Conservation (phyloP, 2,888 invertebrate species). For the Camptogramma bilineatum region DNA sequence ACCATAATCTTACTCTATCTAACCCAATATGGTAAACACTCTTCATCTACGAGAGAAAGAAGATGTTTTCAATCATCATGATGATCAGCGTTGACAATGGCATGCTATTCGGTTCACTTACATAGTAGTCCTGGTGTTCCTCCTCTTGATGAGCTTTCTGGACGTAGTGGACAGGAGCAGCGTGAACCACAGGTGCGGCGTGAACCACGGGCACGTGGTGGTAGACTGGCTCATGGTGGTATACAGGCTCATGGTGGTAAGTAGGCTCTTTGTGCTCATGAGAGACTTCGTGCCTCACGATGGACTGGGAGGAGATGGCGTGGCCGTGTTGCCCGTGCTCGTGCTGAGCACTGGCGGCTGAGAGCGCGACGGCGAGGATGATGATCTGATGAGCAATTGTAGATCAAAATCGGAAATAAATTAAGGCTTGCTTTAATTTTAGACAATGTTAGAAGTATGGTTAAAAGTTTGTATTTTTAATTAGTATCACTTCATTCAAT, state of each 20-base stretch:
- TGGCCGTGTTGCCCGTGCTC: slow-evolving; percentile 42
- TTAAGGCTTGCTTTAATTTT: no score
- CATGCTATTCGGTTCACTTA: slow-evolving; percentile 44
- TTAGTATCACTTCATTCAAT: no score
- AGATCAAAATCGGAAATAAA: neutral
- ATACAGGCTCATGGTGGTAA: slow-evolving; percentile 33
- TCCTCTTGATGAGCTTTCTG: slow-evolving; percentile 48
- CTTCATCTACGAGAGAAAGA: neutral
- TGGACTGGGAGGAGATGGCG: slow-evolving; percentile 55
- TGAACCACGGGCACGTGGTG: slow-evolving; percentile 42
- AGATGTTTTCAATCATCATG: neutral
- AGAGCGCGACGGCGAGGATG: slow-evolving; percentile 46
- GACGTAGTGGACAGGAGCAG: slow-evolving; percentile 36
- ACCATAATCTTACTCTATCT: neutral
- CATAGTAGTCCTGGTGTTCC: slow-evolving; percentile 62
- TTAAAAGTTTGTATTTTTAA: no score
- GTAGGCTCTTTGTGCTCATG: slow-evolving; percentile 39
- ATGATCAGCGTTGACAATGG: neutral
- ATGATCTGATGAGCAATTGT: slow-evolving; percentile 37
- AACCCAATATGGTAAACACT: neutral
- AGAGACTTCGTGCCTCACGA: slow-evolving; percentile 49
- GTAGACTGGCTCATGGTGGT: slow-evolving; percentile 40
- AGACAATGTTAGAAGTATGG: no score
- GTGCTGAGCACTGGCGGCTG: slow-evolving; percentile 56
- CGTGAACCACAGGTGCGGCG: slow-evolving; percentile 39